Evolutionary conservation across 2,797 vertebrate species (phyloP).

Genomic region (Toxotes lorentzi): DNA sequence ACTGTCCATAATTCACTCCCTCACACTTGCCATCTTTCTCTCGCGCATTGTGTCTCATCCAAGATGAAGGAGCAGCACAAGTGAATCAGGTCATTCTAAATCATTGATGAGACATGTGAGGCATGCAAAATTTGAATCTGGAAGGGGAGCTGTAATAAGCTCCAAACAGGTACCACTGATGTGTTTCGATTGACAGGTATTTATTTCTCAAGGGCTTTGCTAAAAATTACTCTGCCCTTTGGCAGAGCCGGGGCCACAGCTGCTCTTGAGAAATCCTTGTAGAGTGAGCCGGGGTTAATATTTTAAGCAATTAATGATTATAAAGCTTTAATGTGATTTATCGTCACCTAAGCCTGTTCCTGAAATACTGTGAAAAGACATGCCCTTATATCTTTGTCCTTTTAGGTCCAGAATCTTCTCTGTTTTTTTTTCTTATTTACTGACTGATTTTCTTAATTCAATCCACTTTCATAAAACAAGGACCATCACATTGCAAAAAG

Average conservation of each 20-base stretch:
- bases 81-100: slow-evolving; percentile 73
- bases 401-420: not conserved
- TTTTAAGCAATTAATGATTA: slow-evolving; percentile 9
- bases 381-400: not conserved
- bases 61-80: slow-evolving; percentile 62
- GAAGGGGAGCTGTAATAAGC: slow-evolving; percentile 57
- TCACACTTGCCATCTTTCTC: slow-evolving; percentile 32
- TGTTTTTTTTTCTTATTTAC: not conserved
- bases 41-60: slow-evolving; percentile 53
- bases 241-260: slow-evolving; percentile 21
- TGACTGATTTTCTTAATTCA: not conserved
- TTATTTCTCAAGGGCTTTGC: slow-evolving; percentile 69
- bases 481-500: not conserved
- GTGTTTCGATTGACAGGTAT: slow-evolving; percentile 65
- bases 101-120: slow-evolving; percentile 68
- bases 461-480: slow-evolving; percentile 4
- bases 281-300: not conserved
- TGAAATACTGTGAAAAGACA: not conserved
- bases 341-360: not conserved
- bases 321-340: slow-evolving; percentile 18
- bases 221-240: slow-evolving; percentile 60
- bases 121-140: slow-evolving; percentile 57
- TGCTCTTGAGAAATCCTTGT: slow-evolving; percentile 13
- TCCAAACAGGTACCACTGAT: slow-evolving; percentile 46
- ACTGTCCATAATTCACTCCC: slow-evolving; percentile 50